Base-by-base conservation (phyloP, 2,113 vertebrate species). In the Lucifuga dentata region DNA sequence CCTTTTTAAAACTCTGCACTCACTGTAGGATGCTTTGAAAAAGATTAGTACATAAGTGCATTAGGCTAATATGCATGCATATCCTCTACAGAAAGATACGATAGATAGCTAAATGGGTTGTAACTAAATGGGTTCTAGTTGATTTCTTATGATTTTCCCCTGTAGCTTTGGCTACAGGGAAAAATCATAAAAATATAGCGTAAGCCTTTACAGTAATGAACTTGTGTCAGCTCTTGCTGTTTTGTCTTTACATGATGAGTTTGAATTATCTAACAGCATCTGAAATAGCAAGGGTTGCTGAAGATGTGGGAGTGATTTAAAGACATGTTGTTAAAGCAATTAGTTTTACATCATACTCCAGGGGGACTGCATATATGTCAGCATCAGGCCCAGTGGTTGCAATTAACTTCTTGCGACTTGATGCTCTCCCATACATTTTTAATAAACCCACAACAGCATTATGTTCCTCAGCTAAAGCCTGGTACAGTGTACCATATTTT, bases 341-440 rank as follows among this genome's bases (percentile, higher is more conserved):
- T 87, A 51, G 61, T 67, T 76, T 73, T 55, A 60, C 76, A 63
- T 70, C 60, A 24, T 35, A 49, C 70, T 83, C 75, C 60, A 36
- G 44, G 48, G 82, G 70, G 75, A 76, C 40, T 49, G 36, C 39
- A 50, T 43, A 56, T 73, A 63, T 55, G 76, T 71, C 62, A 75
- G 61, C 52, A 60, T 12, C 6, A 3, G 24, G 63, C 68, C 66
- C 62, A 29, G 58, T 44, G 51, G 44, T 59, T 66, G 78, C 78
- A 80, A 85, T 85, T 87, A 84, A 71, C 50, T 66, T 71, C 45
- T 56, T 76, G 58, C 45, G 51, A 73, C 76, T 72, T 59, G 45
- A 46, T 78, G 62, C 36, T 71, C 40, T 29, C 9, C 52, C 62
- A 83, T 85, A 38, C 74, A 85, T 89, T 77, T 87, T 89, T 86